Conservation (phyloP, 2,888 invertebrate species). For the Peribatodes rhomboidaria region DNA sequence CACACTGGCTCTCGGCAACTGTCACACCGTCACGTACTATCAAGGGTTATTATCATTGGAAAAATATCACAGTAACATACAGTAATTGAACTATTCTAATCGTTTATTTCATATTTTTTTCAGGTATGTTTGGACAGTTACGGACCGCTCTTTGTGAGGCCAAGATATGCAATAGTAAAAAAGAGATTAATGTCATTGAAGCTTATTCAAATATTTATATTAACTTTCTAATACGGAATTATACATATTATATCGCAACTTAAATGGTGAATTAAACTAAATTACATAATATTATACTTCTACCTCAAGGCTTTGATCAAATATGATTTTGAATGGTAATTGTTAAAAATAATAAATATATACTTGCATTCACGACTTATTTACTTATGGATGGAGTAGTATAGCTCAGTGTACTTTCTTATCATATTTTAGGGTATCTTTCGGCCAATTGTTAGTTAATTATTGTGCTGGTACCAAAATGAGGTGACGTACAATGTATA, state of each 20-base stretch:
- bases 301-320: conserved; percentile 46
- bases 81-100: neutral
- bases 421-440: neutral
- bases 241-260: conserved; percentile 33
- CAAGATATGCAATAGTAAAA: conserved; percentile 49
- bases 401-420: conserved; percentile 7
- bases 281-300: conserved; percentile 29
- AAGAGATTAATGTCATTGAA: conserved; percentile 41
- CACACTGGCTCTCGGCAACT: neutral
- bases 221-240: conserved; percentile 9
- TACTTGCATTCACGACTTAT: conserved; percentile 10
- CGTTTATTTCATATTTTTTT: conserved; percentile 40
- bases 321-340: conserved; percentile 20
- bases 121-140: conserved; percentile 50
- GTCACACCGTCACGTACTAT: neutral
- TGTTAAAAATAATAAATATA: neutral
- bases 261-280: conserved; percentile 20
- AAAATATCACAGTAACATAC: neutral
- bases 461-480: neutral
- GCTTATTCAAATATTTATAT: conserved; percentile 46
- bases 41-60: no score
- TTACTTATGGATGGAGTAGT: neutral
- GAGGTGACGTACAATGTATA: neutral
- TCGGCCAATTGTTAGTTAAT: neutral
- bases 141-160: conserved; percentile 52